Evolutionary conservation across 2,113 vertebrate species (phyloP).

Genomic region (Chionodraco myersi): DNA sequence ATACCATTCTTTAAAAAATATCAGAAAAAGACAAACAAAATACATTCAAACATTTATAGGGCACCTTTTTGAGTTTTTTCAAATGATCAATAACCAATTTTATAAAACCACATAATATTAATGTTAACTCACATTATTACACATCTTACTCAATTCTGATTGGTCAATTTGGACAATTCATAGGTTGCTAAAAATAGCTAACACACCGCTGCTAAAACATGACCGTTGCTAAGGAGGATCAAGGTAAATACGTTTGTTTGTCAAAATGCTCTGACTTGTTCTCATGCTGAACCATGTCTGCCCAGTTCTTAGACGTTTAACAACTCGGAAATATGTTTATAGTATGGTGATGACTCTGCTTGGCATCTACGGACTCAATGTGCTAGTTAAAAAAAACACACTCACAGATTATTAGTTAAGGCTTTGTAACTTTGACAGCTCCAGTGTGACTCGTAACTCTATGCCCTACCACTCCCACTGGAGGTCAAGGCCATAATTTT

Average conservation of each 20-base stretch:
- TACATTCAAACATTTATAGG: not conserved
- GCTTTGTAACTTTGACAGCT: slow-evolving; percentile 23
- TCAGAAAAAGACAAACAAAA: not conserved
- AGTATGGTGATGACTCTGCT: slow-evolving; percentile 3
- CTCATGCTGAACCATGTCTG: slow-evolving; percentile 2
- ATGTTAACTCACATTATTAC: too few relatives aligned
- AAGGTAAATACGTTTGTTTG: not conserved
- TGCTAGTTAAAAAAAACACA: not conserved
- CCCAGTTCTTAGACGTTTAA: not conserved
- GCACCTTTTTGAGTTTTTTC: too few relatives aligned
- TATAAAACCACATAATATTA: not conserved
- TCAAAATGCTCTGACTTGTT: not conserved
- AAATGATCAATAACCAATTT: not conserved
- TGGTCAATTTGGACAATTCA: too few relatives aligned
- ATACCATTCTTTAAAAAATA: not conserved
- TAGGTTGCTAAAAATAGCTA: too few relatives aligned
- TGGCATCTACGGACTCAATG: slow-evolving; percentile 15
- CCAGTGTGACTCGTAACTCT: slow-evolving; percentile 39
- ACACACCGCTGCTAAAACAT: too few relatives aligned
- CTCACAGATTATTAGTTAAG: not conserved
- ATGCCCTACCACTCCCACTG: slow-evolving; percentile 23
- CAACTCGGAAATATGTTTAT: not conserved
- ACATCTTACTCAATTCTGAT: too few relatives aligned
- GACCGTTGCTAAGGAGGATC: too few relatives aligned
- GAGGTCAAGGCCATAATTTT: slow-evolving; percentile 16